These are phyloP conservation scores for Dascillus cervinus DNA, from an alignment of 2,888 invertebrate species.

Conservation along the genomic window DNA sequence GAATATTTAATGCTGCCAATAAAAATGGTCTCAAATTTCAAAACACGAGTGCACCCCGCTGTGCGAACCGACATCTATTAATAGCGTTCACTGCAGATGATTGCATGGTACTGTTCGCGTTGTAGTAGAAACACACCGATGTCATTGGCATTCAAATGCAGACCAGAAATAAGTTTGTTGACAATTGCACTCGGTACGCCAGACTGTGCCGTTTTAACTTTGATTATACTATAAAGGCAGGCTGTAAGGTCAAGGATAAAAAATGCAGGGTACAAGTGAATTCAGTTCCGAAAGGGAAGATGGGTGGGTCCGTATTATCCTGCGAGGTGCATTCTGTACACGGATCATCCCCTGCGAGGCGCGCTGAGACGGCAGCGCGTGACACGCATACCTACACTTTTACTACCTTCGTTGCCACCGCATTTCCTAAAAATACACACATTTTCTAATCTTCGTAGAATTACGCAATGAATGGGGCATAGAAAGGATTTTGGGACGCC, in stretches of 20 bases:
- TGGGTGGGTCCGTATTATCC: conserved; percentile 27
- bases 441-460: neutral
- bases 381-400: conserved; percentile 26
- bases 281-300: conserved; percentile 11
- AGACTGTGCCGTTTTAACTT: conserved; percentile 10
- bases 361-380: conserved; percentile 33
- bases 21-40: too few species aligned
- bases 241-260: conserved; percentile 4
- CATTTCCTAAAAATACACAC: neutral
- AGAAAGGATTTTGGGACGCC: too few species aligned
- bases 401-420: conserved; percentile 4
- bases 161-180: conserved; percentile 14
- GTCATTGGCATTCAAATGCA: conserved; percentile 2
- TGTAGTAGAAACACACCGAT: conserved; percentile 3
- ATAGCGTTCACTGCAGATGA: too few species aligned
- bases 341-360: conserved; percentile 28
- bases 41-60: too few species aligned
- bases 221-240: too few species aligned
- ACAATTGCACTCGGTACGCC: conserved; percentile 14
- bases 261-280: conserved; percentile 9
- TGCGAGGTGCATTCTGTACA: conserved; percentile 30
- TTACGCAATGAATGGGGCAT: too few species aligned
- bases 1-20: too few species aligned
- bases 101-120: too few species aligned
- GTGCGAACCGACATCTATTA: too few species aligned